Evolutionary conservation across 2,113 vertebrate genomes (phyloP).

Genomic region (Apodemus speciosus): DNA sequence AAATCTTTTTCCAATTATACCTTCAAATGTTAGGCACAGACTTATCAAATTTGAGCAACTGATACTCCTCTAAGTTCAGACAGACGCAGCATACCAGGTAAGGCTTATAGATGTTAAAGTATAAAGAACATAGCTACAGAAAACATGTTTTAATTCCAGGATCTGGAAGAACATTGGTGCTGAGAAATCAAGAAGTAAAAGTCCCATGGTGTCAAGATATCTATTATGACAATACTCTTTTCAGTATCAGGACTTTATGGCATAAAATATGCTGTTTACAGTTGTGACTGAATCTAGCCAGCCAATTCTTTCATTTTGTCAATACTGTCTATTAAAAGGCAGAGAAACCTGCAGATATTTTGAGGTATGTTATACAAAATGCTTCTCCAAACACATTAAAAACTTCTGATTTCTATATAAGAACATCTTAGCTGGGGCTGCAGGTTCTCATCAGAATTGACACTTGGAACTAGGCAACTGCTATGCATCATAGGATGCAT

Average conservation of each 20-base stretch:
- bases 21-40: neutral
- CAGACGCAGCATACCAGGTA: constrained; percentile 10
- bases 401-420: neutral
- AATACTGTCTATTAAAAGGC: neutral
- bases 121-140: constrained; percentile 7
- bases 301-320: neutral
- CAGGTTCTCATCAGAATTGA: neutral
- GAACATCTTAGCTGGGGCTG: neutral
- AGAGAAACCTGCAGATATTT: neutral
- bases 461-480: neutral
- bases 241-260: neutral
- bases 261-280: neutral
- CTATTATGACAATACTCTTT: neutral
- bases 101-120: neutral
- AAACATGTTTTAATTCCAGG: neutral
- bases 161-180: neutral
- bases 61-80: neutral
- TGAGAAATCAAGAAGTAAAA: neutral
- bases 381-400: neutral
- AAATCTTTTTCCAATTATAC: neutral
- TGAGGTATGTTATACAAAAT: neutral
- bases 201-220: neutral
- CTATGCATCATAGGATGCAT: neutral
- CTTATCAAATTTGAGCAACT: neutral
- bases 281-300: neutral